Evolutionary conservation across 1,140 invertebrate species (phyloP).

Genomic region (Micrasema minimum): DNA sequence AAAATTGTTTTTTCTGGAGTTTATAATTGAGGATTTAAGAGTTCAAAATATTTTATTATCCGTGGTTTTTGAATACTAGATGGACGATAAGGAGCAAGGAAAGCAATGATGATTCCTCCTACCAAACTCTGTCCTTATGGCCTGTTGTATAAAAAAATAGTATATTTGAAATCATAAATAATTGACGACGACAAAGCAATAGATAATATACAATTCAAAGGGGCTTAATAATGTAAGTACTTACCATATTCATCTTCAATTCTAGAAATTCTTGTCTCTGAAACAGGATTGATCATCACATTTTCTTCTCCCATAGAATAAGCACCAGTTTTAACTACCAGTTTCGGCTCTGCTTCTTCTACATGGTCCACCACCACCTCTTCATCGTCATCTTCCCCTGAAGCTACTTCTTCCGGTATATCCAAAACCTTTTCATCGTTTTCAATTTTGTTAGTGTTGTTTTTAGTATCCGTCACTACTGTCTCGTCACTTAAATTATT

Average conservation of each 20-base stretch:
- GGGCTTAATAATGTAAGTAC: too few relatives aligned
- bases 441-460: background rate
- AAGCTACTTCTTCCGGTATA: slow-evolving; percentile 8
- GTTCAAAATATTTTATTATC: too few relatives aligned
- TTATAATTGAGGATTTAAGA: too few relatives aligned
- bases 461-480: background rate
- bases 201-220: too few relatives aligned
- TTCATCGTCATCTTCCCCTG: background rate
- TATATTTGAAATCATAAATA: too few relatives aligned
- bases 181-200: too few relatives aligned
- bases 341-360: slow-evolving; percentile 5
- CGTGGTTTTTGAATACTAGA: too few relatives aligned
- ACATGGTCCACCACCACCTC: background rate
- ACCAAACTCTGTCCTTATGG: too few relatives aligned
- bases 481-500: background rate
- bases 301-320: slow-evolving; percentile 31
- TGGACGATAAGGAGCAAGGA: too few relatives aligned
- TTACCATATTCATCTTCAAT: slow-evolving; percentile 40
- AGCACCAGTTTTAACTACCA: slow-evolving; percentile 11
- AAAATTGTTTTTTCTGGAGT: too few relatives aligned
- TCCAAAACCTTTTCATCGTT: background rate
- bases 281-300: background rate
- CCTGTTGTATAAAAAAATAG: too few relatives aligned
- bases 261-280: background rate
- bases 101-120: too few relatives aligned